phyloP scores from a whole-genome alignment of 1,140 invertebrate species.

The Scylla paramamosain region DNA sequence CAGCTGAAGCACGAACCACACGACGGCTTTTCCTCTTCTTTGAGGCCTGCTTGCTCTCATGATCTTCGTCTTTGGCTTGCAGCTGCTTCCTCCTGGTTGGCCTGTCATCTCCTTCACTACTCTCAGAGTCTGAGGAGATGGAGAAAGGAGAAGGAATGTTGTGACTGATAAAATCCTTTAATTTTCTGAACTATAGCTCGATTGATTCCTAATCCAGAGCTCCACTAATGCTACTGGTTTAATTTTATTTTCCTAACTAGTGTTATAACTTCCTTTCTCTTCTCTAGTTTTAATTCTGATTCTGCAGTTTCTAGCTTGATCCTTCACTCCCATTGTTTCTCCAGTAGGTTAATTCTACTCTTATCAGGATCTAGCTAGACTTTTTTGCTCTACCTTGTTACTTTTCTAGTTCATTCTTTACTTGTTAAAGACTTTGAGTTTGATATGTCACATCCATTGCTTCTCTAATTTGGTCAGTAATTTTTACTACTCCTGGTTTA shows the following conservation, averaged over 20 bases:
- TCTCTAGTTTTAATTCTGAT: neutral
- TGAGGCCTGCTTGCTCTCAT: neutral
- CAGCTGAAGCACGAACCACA: neutral
- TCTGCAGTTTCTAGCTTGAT: neutral
- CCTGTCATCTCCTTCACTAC: constrained; percentile 44
- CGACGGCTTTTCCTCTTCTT: constrained; percentile 38
- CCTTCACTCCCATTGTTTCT: neutral
- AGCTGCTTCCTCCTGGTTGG: neutral
- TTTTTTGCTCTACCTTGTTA: too few relatives aligned
- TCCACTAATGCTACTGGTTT: neutral
- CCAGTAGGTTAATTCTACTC: too few relatives aligned
- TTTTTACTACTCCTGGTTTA: too few relatives aligned
- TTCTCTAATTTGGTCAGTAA: too few relatives aligned
- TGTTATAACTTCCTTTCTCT: neutral
- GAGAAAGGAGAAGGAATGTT: neutral
- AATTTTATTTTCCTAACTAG: neutral
- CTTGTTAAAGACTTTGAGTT: too few relatives aligned
- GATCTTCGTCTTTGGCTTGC: neutral
- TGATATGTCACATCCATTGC: too few relatives aligned
- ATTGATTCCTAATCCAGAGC: neutral
- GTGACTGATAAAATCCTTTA: neutral
- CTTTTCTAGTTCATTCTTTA: too few relatives aligned
- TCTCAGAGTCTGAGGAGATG: constrained; percentile 39
- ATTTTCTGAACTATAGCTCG: neutral
- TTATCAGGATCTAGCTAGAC: too few relatives aligned